A percentile compares a stretch with the other conserved stretches of the same genome.
Conservation (phyloP, 2,888 invertebrate genomes). For the Ischnura elegans region DNA sequence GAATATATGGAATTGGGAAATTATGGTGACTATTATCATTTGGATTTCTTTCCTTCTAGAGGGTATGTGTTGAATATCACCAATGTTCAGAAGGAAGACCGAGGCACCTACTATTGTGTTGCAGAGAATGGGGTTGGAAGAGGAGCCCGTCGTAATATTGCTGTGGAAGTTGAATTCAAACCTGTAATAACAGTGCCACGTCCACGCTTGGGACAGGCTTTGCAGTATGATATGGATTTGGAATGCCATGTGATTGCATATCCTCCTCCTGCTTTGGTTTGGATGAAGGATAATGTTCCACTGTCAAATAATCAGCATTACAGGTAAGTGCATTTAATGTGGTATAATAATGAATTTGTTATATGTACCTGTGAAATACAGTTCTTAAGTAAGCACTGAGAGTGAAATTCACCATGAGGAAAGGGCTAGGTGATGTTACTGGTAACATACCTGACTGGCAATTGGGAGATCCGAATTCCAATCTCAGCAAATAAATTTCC, state of each 20-base stretch:
- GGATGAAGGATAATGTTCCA: conserved; percentile 89
- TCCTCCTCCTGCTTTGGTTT: conserved; percentile 94
- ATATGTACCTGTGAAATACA: too few relatives aligned
- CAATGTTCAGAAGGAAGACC: conserved; percentile 90
- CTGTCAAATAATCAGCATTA: conserved; percentile 95
- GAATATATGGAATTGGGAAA: background rate
- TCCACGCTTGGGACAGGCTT: conserved; percentile 91
- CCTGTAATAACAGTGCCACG: conserved; percentile 92
- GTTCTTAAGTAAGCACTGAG: too few relatives aligned
- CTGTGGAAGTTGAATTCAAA: conserved; percentile 93
- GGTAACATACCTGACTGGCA: too few relatives aligned
- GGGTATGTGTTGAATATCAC: conserved; percentile 90
- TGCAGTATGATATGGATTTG: conserved; percentile 96
- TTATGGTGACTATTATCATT: background rate
- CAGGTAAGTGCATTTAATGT: conserved; percentile 76
- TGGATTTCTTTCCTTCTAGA: conserved; percentile 78
- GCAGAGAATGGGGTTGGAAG: conserved; percentile 94
- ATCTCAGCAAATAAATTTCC: too few relatives aligned
- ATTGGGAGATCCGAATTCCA: too few relatives aligned
- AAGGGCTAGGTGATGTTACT: too few relatives aligned
- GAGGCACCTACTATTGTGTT: conserved; percentile 96
- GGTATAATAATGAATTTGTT: too few relatives aligned
- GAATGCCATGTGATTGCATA: conserved; percentile 98
- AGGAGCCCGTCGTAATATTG: conserved; percentile 88
- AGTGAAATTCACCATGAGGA: too few relatives aligned